Evolutionary conservation across 1,140 invertebrate species (phyloP).

Genomic region (Neoseiulus cucumeris): DNA sequence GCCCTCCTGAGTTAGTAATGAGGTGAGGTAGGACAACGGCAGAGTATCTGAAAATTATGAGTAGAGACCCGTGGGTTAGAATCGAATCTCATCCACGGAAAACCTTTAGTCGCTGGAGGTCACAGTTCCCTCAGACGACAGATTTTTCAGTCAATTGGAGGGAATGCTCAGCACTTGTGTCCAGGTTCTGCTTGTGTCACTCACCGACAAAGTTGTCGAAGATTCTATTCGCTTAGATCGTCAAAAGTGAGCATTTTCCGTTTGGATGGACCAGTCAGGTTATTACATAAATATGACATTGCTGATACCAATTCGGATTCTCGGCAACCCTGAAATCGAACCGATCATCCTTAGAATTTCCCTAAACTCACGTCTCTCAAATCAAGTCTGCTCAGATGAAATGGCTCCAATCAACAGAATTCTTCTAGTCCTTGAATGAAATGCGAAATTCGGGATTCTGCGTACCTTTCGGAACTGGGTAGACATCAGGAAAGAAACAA

Average conservation of each 20-base stretch:
- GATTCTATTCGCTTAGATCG: background rate
- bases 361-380: background rate
- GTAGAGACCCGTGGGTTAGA: no score
- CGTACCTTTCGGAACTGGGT: constrained; percentile 1
- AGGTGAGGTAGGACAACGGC: no score
- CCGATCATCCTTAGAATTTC: background rate
- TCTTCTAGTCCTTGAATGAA: background rate
- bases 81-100: no score
- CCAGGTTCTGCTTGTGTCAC: no score
- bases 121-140: no score
- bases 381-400: background rate
- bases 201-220: background rate
- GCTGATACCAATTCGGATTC: background rate
- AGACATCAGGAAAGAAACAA: background rate
- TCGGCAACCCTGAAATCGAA: background rate
- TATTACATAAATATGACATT: background rate
- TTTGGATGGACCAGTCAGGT: background rate
- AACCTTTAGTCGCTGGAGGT: no score
- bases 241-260: background rate
- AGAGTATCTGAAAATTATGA: no score
- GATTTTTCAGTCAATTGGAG: no score
- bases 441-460: background rate
- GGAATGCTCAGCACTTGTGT: no score
- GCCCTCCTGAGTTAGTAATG: no score
- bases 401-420: background rate